Conservation (phyloP, 2,113 vertebrate genomes). For the Nothocercus nigrocapillus region DNA sequence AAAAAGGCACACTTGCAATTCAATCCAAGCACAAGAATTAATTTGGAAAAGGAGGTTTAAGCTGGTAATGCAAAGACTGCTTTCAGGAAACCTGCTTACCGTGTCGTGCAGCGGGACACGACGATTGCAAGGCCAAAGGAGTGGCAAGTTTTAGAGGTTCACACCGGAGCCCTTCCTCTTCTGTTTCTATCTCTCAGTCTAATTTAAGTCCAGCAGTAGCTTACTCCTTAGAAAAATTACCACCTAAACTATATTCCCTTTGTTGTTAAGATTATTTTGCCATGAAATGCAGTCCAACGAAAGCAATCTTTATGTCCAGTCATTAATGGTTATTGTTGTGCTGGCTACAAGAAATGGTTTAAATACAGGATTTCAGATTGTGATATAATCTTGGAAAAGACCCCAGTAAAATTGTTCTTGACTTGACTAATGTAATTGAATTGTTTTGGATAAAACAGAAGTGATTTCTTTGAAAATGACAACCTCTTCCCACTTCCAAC, state of each 20-base stretch:
- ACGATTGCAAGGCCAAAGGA: slow-evolving; percentile 6
- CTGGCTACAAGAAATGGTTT: neutral
- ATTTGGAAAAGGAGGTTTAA: neutral
- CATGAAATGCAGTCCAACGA: neutral
- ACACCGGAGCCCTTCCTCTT: neutral
- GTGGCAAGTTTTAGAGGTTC: neutral
- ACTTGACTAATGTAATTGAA: neutral
- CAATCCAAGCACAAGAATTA: neutral
- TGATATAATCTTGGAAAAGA: neutral
- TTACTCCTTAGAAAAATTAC: neutral
- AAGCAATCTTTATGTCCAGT: neutral
- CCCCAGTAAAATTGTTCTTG: neutral
- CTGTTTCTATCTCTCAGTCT: neutral
- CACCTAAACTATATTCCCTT: neutral
- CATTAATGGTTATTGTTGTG: neutral
- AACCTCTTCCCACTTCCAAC: neutral
- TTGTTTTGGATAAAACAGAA: neutral
- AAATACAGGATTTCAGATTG: neutral
- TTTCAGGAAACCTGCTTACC: neutral
- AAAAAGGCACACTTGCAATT: neutral
- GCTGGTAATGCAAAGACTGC: neutral
- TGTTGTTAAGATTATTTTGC: neutral
- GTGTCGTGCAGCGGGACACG: neutral
- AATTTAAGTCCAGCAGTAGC: neutral
- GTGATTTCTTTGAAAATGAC: neutral